Evolutionary conservation across 2,797 vertebrate genomes (phyloP).

Genomic region (Xenopus petersii): DNA sequence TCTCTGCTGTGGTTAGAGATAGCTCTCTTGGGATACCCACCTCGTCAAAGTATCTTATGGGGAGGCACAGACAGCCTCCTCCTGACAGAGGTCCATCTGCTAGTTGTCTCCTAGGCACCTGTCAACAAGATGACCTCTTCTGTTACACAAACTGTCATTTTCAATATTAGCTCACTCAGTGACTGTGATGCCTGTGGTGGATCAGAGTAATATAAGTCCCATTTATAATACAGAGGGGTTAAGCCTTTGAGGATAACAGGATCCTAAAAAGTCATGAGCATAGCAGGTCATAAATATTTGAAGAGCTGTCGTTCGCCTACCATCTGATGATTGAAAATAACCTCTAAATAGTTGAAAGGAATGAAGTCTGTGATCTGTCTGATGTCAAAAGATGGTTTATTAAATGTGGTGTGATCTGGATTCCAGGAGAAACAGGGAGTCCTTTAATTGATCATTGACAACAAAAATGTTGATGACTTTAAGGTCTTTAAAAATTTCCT

Average conservation of each 20-base stretch:
- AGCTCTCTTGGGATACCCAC: slow-evolving; percentile 21
- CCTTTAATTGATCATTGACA: not conserved
- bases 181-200: slow-evolving; percentile 6
- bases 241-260: not conserved
- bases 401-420: not conserved
- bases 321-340: not conserved
- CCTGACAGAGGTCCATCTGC: slow-evolving; percentile 39
- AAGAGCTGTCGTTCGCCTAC: not conserved
- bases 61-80: not conserved
- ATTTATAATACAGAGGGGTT: slow-evolving; percentile 10
- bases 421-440: not conserved
- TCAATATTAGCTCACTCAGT: slow-evolving; percentile 20
- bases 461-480: not conserved
- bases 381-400: not conserved
- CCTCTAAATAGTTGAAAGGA: too few relatives aligned
- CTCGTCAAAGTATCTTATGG: slow-evolving; percentile 6
- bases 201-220: slow-evolving; percentile 2
- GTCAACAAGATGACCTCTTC: slow-evolving; percentile 42
- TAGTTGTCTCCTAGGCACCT: slow-evolving; percentile 36
- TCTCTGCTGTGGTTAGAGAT: slow-evolving; percentile 24
- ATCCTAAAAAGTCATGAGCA: not conserved
- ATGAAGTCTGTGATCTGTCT: not conserved
- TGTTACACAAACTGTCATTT: slow-evolving; percentile 5
- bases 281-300: slow-evolving; percentile 10
- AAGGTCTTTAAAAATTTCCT: too few relatives aligned